Percentiles rank a stretch among this genome's conserved stretches.
These are phyloP conservation scores for Misgurnus anguillicaudatus DNA, from an alignment of 2,113 vertebrate genomes.

Conservation along the genomic window DNA sequence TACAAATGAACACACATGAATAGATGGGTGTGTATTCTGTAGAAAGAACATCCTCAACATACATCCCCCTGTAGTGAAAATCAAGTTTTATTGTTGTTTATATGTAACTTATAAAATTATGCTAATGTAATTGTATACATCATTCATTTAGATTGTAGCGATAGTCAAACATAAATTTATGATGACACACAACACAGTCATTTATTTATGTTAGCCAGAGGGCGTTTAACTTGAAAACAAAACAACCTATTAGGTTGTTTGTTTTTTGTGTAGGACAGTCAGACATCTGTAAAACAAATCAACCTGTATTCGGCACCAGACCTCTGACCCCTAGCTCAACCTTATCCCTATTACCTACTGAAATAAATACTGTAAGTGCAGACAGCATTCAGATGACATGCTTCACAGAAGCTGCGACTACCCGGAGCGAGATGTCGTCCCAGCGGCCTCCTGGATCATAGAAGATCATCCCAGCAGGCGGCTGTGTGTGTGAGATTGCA, in stretches of 20 bases:
- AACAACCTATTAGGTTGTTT: neutral
- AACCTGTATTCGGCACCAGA: neutral
- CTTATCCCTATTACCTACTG: neutral
- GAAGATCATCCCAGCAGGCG: neutral
- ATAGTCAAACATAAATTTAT: too few species aligned
- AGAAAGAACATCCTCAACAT: too few species aligned
- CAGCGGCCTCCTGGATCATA: neutral
- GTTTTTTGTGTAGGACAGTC: neutral
- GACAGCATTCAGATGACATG: neutral
- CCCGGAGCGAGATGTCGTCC: neutral
- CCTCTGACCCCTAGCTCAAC: neutral
- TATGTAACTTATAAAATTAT: too few species aligned
- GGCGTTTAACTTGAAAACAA: too few species aligned
- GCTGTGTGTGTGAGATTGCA: neutral
- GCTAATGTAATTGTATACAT: too few species aligned
- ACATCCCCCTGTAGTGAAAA: too few species aligned
- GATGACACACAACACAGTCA: too few species aligned
- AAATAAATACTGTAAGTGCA: neutral
- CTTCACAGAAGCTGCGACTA: neutral
- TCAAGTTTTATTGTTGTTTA: too few species aligned
- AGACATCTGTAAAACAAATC: neutral
- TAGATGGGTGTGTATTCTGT: neutral
- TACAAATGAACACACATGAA: neutral
- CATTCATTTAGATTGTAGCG: too few species aligned
- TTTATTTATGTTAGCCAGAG: too few species aligned